These are phyloP conservation scores for Bujurquina vittata DNA, from an alignment of 2,113 vertebrate genomes.

Conservation along the genomic window DNA sequence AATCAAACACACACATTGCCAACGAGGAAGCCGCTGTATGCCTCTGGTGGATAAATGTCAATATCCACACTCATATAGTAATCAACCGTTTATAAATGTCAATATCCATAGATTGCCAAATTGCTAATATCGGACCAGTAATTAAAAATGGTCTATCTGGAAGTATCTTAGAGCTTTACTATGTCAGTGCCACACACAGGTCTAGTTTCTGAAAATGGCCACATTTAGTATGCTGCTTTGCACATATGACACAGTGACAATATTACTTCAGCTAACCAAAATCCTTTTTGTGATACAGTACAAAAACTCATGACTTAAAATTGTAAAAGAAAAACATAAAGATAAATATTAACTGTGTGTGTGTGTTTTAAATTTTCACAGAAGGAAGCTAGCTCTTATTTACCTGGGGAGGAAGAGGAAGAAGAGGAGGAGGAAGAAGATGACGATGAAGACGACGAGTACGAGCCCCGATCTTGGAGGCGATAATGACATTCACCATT, in stretches of 20 bases:
- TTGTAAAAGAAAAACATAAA: background rate
- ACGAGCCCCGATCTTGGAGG: slow-evolving; percentile 96
- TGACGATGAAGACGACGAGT: slow-evolving; percentile 95
- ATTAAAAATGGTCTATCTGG: too few species aligned
- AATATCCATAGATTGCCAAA: too few species aligned
- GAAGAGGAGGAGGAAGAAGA: slow-evolving; percentile 90
- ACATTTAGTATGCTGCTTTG: too few species aligned
- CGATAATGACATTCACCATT: slow-evolving; percentile 83
- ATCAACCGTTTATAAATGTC: too few species aligned
- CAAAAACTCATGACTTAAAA: background rate
- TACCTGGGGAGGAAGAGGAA: slow-evolving; percentile 86
- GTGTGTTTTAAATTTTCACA: slow-evolving; percentile 49
- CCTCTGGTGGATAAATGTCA: too few species aligned
- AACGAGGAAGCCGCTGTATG: background rate
- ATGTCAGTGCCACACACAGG: background rate
- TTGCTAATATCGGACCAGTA: too few species aligned
- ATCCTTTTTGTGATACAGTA: too few species aligned
- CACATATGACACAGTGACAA: too few species aligned
- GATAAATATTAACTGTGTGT: background rate
- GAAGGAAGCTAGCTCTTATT: slow-evolving; percentile 89
- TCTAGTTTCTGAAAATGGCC: background rate
- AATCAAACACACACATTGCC: background rate
- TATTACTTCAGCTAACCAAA: too few species aligned
- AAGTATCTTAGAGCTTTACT: too few species aligned
- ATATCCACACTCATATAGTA: too few species aligned